Conservation (phyloP, 2,113 vertebrate species). For the Fulica atra region DNA sequence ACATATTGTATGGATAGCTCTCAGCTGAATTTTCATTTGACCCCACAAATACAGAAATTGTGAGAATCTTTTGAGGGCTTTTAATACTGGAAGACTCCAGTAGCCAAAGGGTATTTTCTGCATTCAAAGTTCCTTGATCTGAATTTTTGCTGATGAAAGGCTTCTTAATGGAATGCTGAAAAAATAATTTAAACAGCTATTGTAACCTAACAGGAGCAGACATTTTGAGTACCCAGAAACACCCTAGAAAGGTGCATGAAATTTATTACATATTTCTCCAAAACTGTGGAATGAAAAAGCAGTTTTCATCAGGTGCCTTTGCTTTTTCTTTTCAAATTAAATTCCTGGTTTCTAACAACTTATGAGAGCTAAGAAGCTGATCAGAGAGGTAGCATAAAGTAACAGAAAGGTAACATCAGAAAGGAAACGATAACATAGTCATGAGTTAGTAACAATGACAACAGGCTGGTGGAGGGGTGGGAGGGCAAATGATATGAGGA, state of each 20-base stretch:
- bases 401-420: background rate
- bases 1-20: background rate
- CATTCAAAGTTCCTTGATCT: slow-evolving; percentile 28
- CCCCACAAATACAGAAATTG: background rate
- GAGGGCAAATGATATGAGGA: too few relatives aligned
- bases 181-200: background rate
- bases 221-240: background rate
- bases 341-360: background rate
- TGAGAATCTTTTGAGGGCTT: background rate
- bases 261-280: background rate
- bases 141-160: slow-evolving; percentile 36
- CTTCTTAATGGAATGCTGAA: slow-evolving; percentile 3
- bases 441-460: too few relatives aligned
- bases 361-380: background rate
- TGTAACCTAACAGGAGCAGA: slow-evolving; percentile 6
- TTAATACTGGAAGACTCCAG: background rate
- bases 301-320: background rate
- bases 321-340: background rate
- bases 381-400: background rate
- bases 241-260: background rate
- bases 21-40: slow-evolving; percentile 33
- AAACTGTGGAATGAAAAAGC: background rate
- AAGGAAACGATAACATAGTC: background rate
- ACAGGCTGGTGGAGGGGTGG: too few relatives aligned
- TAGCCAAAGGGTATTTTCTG: slow-evolving; percentile 26